Base-by-base conservation (phyloP, 2,797 vertebrate species). In the Acipenser oxyrinchus region DNA sequence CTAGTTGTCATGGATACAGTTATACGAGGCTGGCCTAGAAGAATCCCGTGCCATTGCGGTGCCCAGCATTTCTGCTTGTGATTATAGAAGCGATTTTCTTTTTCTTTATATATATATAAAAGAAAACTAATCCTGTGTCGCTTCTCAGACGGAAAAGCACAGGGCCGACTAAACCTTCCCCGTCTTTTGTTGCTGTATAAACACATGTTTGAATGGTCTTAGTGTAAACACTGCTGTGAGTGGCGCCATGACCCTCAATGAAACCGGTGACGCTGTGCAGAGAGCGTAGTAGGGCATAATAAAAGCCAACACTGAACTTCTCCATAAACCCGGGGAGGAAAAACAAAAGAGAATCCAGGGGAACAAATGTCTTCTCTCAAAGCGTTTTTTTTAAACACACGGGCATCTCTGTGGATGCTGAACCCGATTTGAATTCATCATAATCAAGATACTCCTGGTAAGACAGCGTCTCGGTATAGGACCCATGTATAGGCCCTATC, bases 1-100 rank as follows among this genome's bases (percentile, higher is more conserved):
- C n/a, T 49, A 10, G 86, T 87, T 82, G 83, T 79, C 85, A 85
- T 86, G 82, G 83, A 71, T 75, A 82, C 86, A 62, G 78, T 85
- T 84, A 85, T 87, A 87, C 74, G 79, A 84, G 83, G 78, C 74
- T 78, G 75, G 77, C 74, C 67, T 62, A 57, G 63, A 70, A 68
- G 73, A 61, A 61, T 49, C 55, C 73, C 64, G 70, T 69, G 75
- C 72, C 72, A 76, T 78, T 79, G 73, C 64, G 73, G 63, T 61
- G 67, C 60, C 64, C 52, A 66, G 60, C 63, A 67, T 66, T 69
- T 78, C 77, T 80, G 81, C 76, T 83, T 76, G 77, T 78, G 79
- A 82, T 82, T 81, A 82, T 62, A 65, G 62, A 67, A 63, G 59
- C 70, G 66, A 72, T 69, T 72, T 67, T 37, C 3, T 37, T 37